Evolutionary conservation across 2,888 invertebrate species (phyloP).

Genomic region (Dasysyrphus albostriatus): DNA sequence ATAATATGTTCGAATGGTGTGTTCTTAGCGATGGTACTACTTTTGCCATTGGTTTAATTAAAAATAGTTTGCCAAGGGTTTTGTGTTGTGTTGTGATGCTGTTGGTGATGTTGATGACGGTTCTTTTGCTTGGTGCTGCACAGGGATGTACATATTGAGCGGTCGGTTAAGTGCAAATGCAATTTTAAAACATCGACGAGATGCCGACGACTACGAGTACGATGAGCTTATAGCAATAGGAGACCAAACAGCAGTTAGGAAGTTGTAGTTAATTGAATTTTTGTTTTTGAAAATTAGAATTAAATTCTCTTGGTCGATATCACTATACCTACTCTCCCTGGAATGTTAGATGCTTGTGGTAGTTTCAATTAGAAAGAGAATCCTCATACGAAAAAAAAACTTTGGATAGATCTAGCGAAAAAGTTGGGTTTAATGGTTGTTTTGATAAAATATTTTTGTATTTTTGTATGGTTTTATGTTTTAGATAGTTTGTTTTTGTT

Average conservation of each 20-base stretch:
- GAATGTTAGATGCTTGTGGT: conserved; percentile 34
- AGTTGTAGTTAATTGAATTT: conserved; percentile 68
- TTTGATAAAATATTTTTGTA: neutral
- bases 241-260: conserved; percentile 18
- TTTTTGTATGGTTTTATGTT: neutral
- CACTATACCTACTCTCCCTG: conserved; percentile 23
- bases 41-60: conserved; percentile 69
- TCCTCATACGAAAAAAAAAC: conserved; percentile 18
- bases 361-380: conserved; percentile 40
- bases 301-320: conserved; percentile 49
- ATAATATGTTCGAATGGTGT: neutral
- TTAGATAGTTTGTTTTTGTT: neutral
- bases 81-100: conserved; percentile 46
- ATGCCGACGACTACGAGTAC: neutral
- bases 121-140: conserved; percentile 3
- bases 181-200: conserved; percentile 48
- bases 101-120: conserved; percentile 17
- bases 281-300: conserved; percentile 51
- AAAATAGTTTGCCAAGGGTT: conserved; percentile 73
- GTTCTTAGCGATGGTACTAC: conserved; percentile 32
- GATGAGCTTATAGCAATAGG: conserved; percentile 1
- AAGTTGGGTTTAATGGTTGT: neutral
- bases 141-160: conserved; percentile 15
- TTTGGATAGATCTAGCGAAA: neutral
- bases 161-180: conserved; percentile 62